Base-by-base conservation (phyloP, 2,797 vertebrate genomes). In the Paratrypauchen microcephalus region DNA sequence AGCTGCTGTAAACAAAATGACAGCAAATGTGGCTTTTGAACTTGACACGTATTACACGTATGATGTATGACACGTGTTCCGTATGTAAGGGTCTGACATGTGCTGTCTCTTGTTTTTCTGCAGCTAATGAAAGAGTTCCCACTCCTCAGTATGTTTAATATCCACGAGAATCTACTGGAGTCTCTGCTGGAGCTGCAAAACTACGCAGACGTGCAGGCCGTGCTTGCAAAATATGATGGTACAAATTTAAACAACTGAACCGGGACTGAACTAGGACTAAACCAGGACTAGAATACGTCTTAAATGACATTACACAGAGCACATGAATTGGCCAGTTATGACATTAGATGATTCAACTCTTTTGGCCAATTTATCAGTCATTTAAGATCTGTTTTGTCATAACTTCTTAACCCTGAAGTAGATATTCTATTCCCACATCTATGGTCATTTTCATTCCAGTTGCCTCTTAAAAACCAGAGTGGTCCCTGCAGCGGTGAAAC, bases 91-190 rank as follows among this genome's bases (percentile, higher is more conserved):
- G n/a, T n/a, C n/a, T n/a, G n/a, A 91, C 89, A 90, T 92, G 86
- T 93, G 92, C 92, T 91, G 87, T 88, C 91, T 87, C 89, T 93
- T 45, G 3, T 82, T 88, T 86, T 92, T 94, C 26, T 94, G 84
- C 91, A 99, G 96, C 88, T 99, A 93, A 99, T 99, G 97, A 99
- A 99, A 91, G 97, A 98, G 92, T 99, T 99, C 88, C 97, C 97
- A 88, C 94, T 99, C 84, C 94, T 98, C 87, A 98, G 97, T 90
- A 98, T 99, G 97, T 98, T 98, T 92, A 99, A 98, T 86, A 98
- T 98, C 87, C 97, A 99, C 12, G 97, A 98, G 88, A 98, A 99
- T 86, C 94, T 99, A 78, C 93, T 99, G 90, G 97, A 99, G 93
- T 96, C 97, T n/a, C 92, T 99, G 66, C 88, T 99, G 82, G 97